These are phyloP conservation scores for Hestina assimilis DNA, from an alignment of 1,140 invertebrate species.

Conservation along the genomic window DNA sequence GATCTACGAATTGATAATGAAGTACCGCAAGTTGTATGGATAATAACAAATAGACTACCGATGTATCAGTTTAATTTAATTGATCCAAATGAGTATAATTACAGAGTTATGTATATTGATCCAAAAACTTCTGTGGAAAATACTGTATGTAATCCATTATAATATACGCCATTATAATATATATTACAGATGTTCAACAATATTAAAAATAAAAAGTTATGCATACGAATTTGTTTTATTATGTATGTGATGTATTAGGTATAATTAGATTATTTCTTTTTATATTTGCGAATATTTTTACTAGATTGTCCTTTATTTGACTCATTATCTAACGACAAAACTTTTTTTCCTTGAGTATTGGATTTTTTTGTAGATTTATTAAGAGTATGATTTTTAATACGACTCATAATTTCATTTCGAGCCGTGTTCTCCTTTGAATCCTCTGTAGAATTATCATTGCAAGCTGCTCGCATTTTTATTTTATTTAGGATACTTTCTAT, in stretches of 20 bases:
- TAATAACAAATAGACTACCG: constrained; percentile 86
- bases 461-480: constrained; percentile 1
- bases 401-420: background rate
- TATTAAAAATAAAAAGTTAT: background rate
- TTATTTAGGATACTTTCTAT: constrained; percentile 10
- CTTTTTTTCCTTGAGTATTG: background rate
- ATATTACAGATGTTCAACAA: background rate
- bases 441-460: background rate
- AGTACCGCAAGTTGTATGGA: constrained; percentile 83
- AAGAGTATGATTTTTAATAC: background rate
- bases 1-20: constrained; percentile 87
- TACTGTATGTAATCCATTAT: constrained; percentile 79
- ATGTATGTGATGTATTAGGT: background rate
- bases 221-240: background rate
- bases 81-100: constrained; percentile 84
- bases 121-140: constrained; percentile 80
- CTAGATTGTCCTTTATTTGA: background rate
- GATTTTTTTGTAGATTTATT: background rate
- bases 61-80: constrained; percentile 85
- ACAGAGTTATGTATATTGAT: constrained; percentile 83
- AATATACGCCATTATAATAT: background rate
- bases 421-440: background rate
- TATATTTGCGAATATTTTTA: background rate
- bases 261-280: background rate
- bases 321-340: background rate